Conservation (phyloP, 1,140 invertebrate genomes). For the Euglossa dilemma region DNA sequence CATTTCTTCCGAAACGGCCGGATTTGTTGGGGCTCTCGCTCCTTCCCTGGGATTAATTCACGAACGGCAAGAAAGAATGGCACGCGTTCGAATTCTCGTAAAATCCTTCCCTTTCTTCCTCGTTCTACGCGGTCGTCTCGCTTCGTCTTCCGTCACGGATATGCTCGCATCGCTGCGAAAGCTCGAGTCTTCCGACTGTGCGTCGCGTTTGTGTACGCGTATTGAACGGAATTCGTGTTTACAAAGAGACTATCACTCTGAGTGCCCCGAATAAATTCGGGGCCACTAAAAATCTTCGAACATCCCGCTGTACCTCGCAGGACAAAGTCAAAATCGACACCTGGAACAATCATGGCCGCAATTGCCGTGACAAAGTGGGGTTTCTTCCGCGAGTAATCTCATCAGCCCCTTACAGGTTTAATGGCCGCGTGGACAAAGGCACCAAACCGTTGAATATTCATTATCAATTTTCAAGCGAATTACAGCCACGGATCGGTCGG, state of each 20-base stretch:
- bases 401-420: neutral
- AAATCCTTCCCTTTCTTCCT: neutral
- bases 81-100: constrained; percentile 10
- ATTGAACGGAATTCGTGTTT: no score
- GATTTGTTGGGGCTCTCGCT: constrained; percentile 3
- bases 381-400: neutral
- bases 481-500: neutral
- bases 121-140: neutral
- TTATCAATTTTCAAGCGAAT: neutral
- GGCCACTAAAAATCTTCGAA: neutral
- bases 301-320: neutral
- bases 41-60: constrained; percentile 18
- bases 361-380: neutral
- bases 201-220: no score
- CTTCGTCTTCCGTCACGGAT: no score
- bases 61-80: neutral
- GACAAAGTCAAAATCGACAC: neutral
- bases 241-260: no score
- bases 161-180: no score
- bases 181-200: no score
- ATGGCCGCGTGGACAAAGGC: neutral
- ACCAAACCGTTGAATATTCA: neutral
- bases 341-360: neutral
- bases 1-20: constrained; percentile 13
- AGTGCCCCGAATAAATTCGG: no score